Evolutionary conservation across 2,113 vertebrate genomes (phyloP).

Genomic region (Calypte anna): DNA sequence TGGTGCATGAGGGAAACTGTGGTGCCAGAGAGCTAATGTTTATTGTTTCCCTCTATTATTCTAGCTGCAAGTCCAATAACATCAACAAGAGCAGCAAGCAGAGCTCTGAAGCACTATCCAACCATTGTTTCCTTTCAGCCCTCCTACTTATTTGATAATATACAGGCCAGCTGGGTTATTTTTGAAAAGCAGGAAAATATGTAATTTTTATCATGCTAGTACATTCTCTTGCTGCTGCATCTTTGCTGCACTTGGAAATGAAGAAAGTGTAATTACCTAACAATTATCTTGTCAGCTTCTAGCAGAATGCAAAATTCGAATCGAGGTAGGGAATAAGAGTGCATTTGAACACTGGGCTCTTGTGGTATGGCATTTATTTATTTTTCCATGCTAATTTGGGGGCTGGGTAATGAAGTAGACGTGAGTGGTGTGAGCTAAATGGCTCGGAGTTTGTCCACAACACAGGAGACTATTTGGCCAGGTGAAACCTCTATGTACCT

Average conservation of each 20-base stretch:
- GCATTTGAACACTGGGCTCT: neutral
- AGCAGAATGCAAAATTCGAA: neutral
- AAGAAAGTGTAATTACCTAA: conserved; percentile 65
- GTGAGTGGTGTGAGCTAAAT: neutral
- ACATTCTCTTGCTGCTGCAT: conserved; percentile 30
- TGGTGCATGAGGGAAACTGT: neutral
- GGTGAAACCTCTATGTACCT: neutral
- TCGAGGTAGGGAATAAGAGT: neutral
- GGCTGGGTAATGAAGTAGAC: neutral
- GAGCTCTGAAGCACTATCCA: neutral
- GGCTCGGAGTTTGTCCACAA: neutral
- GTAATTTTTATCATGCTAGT: conserved; percentile 43
- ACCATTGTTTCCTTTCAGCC: neutral
- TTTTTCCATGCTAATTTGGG: neutral
- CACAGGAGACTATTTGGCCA: rapidly evolving
- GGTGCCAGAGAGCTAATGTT: rapidly evolving
- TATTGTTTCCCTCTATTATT: neutral
- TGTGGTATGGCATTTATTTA: neutral
- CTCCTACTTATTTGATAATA: neutral
- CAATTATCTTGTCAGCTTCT: conserved; percentile 69
- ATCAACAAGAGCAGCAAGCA: neutral
- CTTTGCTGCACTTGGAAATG: conserved; percentile 46
- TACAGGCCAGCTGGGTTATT: neutral
- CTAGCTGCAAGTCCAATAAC: neutral
- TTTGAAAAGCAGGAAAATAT: neutral